A percentile compares a stretch with the other conserved stretches of the same genome.
Evolutionary conservation across 2,888 invertebrate species (phyloP).

Genomic region (Conistra vaccinii): DNA sequence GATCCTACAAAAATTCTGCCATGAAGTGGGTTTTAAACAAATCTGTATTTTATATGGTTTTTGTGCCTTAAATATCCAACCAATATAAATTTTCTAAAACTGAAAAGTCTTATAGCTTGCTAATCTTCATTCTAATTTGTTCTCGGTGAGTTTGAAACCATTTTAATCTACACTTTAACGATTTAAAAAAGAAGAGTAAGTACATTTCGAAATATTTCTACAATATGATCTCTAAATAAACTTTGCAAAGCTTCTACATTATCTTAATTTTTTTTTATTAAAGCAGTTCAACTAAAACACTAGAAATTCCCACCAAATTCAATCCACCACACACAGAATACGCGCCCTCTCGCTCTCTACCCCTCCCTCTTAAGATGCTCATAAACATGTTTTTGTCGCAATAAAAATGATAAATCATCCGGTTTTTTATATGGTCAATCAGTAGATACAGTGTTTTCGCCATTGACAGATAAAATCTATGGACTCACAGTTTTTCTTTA

Average conservation of each 20-base stretch:
- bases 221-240: not conserved
- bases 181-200: too few species aligned
- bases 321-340: constrained; percentile 66
- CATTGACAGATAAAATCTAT: constrained; percentile 85
- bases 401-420: constrained; percentile 91
- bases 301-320: constrained; percentile 14
- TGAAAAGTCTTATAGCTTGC: too few species aligned
- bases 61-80: too few species aligned
- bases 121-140: too few species aligned
- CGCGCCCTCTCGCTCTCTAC: constrained; percentile 65
- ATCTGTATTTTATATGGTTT: too few species aligned
- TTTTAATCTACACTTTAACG: too few species aligned
- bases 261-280: too few species aligned
- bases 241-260: not conserved
- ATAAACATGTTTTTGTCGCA: constrained; percentile 91
- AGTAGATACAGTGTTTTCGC: constrained; percentile 86
- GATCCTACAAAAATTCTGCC: too few species aligned
- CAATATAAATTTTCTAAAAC: too few species aligned
- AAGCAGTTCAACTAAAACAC: not conserved
- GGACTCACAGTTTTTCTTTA: constrained; percentile 72
- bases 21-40: too few species aligned
- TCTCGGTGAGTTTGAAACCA: too few species aligned
- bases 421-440: constrained; percentile 91
- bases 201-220: too few species aligned
- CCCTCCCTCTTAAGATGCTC: constrained; percentile 90